Percentiles rank a stretch among this genome's conserved stretches.
phyloP scores from a whole-genome alignment of 2,888 invertebrate species.

The Ochropleura plecta region DNA sequence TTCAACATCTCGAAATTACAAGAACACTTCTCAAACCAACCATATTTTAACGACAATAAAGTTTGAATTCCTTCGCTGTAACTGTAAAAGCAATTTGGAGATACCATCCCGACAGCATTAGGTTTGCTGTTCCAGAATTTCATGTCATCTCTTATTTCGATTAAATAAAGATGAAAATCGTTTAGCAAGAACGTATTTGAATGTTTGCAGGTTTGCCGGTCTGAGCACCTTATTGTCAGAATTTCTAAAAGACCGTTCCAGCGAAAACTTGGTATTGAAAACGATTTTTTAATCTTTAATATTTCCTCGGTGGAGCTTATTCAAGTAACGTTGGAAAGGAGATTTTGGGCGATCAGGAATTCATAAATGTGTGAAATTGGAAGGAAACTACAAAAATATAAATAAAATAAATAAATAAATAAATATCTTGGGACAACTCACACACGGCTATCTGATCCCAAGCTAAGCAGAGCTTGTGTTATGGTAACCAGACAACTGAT shows the following conservation, averaged over 20 bases:
- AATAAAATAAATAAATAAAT: no score
- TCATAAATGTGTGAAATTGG: constrained; percentile 12
- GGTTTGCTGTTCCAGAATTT: constrained; percentile 9
- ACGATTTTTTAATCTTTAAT: constrained; percentile 63
- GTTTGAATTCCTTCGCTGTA: constrained; percentile 45
- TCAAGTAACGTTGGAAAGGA: constrained; percentile 20
- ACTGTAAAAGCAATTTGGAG: constrained; percentile 60
- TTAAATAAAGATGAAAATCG: constrained; percentile 29
- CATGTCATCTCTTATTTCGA: constrained; percentile 28
- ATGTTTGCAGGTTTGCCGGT: constrained; percentile 15
- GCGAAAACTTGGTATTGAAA: constrained; percentile 66
- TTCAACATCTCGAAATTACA: constrained; percentile 49
- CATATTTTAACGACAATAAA: constrained; percentile 34
- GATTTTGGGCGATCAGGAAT: constrained; percentile 6
- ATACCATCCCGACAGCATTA: constrained; percentile 41
- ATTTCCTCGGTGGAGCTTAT: constrained; percentile 45
- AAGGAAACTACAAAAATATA: neutral
- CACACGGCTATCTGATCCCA: no score
- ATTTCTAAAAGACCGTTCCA: constrained; percentile 62
- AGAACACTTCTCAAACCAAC: constrained; percentile 25
- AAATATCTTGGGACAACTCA: no score
- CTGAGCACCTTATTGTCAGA: constrained; percentile 60
- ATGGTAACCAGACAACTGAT: no score
- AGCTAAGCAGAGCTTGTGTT: no score
- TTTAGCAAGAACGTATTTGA: constrained; percentile 1